Percentiles rank a stretch among this genome's conserved stretches.
These are phyloP conservation scores for Anoplius nigerrimus DNA, from an alignment of 2,888 invertebrate genomes.

Conservation along the genomic window DNA sequence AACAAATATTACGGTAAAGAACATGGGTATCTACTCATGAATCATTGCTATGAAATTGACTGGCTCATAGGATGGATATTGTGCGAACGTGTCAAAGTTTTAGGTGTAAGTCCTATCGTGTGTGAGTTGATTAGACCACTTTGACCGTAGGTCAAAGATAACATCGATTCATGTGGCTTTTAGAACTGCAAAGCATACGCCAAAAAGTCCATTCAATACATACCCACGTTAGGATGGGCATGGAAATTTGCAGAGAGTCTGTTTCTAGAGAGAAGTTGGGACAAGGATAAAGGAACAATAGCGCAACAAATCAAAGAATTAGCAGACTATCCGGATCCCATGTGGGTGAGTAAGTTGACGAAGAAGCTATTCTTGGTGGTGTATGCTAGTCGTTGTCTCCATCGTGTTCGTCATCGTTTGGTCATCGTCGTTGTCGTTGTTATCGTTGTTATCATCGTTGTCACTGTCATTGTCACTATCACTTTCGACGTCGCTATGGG, in stretches of 20 bases:
- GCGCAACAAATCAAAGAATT: constrained; percentile 87
- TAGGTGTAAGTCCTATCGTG: constrained; percentile 82
- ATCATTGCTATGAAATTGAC: constrained; percentile 96
- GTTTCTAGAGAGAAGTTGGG: constrained; percentile 93
- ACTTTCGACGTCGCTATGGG: no score
- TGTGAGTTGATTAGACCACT: not conserved
- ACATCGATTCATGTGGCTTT: constrained; percentile 60
- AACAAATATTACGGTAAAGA: constrained; percentile 90
- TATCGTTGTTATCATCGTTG: no score
- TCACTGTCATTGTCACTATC: no score
- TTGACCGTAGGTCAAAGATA: no score
- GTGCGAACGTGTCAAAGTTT: constrained; percentile 85
- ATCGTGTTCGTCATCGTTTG: not conserved
- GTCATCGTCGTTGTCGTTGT: no score
- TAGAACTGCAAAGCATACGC: constrained; percentile 96
- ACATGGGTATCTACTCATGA: constrained; percentile 93
- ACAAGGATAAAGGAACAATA: constrained; percentile 91
- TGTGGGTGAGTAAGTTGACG: constrained; percentile 82
- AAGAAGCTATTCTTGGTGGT: constrained; percentile 7
- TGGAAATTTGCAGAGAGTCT: constrained; percentile 98
- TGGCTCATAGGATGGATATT: constrained; percentile 97
- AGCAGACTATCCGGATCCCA: constrained; percentile 91
- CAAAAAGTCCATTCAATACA: constrained; percentile 92
- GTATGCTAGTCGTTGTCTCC: constrained; percentile 9
- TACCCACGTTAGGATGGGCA: constrained; percentile 96